Conservation (phyloP, 2,888 invertebrate genomes). For the Lasioglossum vierecki region DNA sequence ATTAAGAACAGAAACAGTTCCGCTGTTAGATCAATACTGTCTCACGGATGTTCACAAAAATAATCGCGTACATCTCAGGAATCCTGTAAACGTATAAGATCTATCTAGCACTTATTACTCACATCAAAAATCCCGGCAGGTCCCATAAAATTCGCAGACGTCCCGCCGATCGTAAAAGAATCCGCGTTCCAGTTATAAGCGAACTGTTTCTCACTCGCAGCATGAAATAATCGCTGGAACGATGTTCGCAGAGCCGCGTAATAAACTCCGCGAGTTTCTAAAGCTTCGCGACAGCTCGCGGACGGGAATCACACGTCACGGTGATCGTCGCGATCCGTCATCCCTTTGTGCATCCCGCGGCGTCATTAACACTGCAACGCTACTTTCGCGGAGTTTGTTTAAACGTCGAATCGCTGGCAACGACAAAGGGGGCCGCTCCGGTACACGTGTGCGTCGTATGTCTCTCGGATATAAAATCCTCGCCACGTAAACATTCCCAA, state of each 20-base stretch:
- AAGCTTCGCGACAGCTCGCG: background rate
- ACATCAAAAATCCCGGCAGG: background rate
- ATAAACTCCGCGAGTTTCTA: slow-evolving; percentile 3
- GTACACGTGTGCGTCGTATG: slow-evolving; percentile 70
- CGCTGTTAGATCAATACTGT: too few relatives aligned
- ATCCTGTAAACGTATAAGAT: background rate
- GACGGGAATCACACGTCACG: slow-evolving; percentile 51
- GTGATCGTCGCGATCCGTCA: slow-evolving; percentile 66
- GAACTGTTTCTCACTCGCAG: background rate
- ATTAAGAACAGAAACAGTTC: too few relatives aligned
- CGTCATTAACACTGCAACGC: slow-evolving; percentile 60
- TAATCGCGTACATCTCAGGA: background rate
- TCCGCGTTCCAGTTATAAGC: background rate
- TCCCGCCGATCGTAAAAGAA: background rate
- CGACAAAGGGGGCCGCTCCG: slow-evolving; percentile 53
- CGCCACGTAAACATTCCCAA: slow-evolving; percentile 71
- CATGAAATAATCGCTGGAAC: background rate
- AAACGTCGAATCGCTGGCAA: slow-evolving; percentile 64
- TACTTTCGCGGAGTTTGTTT: slow-evolving; percentile 66
- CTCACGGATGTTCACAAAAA: too few relatives aligned
- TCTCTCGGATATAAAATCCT: slow-evolving; percentile 66
- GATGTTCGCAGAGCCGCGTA: background rate
- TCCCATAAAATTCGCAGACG: background rate
- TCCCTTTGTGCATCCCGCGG: slow-evolving; percentile 53
- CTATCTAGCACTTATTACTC: background rate